Conservation (phyloP, 2,113 vertebrate genomes). For the Chascanopsetta lugubris region DNA sequence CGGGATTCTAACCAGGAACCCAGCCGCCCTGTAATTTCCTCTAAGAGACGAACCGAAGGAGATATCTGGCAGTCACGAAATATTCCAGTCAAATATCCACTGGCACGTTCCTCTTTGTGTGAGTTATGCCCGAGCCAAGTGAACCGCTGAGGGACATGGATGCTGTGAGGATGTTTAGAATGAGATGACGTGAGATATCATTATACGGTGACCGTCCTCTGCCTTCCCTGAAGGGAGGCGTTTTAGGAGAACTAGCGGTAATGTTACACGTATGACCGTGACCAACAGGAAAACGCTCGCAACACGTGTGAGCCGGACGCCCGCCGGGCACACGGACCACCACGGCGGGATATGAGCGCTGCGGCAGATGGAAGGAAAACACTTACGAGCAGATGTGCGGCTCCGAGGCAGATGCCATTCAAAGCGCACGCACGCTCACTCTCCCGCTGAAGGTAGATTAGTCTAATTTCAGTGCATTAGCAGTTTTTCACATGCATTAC, state of each 20-base stretch:
- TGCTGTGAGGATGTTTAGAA: neutral
- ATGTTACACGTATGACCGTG: slow-evolving; percentile 43
- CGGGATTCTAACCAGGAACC: too few relatives aligned
- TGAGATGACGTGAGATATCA: slow-evolving; percentile 8
- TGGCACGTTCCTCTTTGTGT: slow-evolving; percentile 3
- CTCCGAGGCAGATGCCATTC: slow-evolving; percentile 15
- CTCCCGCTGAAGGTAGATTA: slow-evolving; percentile 33
- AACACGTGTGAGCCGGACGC: slow-evolving; percentile 51
- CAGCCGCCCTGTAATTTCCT: neutral
- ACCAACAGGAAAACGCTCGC: slow-evolving; percentile 65
- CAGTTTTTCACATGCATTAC: slow-evolving; percentile 34
- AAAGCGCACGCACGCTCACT: slow-evolving; percentile 13
- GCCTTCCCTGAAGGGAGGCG: slow-evolving; percentile 14
- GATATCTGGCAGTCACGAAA: slow-evolving; percentile 8
- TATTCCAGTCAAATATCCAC: slow-evolving; percentile 15
- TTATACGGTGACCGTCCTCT: slow-evolving; percentile 8
- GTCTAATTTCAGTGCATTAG: slow-evolving; percentile 14
- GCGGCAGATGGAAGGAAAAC: slow-evolving; percentile 47
- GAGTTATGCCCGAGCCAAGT: slow-evolving; percentile 5
- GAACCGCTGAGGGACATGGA: slow-evolving; percentile 1
- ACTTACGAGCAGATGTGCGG: slow-evolving; percentile 68
- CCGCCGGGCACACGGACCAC: slow-evolving; percentile 44
- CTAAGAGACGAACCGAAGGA: neutral
- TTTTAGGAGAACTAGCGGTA: slow-evolving; percentile 49
- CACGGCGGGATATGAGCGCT: slow-evolving; percentile 44